Conservation (phyloP, 2,113 vertebrate genomes). For the Genyomyrus donnyi region DNA sequence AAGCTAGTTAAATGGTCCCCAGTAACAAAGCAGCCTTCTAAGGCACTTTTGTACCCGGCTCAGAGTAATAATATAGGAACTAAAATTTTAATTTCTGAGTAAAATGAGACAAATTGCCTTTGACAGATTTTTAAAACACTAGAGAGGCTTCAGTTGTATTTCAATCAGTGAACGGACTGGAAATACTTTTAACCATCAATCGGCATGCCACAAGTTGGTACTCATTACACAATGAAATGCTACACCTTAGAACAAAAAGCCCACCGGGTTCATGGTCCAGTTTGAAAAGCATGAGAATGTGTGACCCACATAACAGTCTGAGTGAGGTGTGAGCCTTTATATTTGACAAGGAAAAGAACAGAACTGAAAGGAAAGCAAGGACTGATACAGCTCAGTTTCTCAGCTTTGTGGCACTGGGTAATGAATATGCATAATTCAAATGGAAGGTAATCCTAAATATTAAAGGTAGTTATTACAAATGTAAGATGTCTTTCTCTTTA, state of each 20-base stretch:
- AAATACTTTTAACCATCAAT: not conserved
- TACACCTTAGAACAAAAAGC: not conserved
- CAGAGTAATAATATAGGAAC: not conserved
- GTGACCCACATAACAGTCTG: not conserved
- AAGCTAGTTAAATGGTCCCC: not conserved
- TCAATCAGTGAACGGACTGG: not conserved
- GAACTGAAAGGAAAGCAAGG: not conserved
- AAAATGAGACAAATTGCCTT: not conserved
- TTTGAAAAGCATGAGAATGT: not conserved
- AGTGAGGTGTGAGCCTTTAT: not conserved
- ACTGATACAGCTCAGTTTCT: not conserved
- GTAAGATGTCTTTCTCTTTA: not conserved
- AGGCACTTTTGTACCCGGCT: not conserved
- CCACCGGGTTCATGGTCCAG: not conserved
- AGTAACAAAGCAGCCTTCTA: slow-evolving; percentile 1
- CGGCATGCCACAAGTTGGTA: not conserved
- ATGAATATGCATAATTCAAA: not conserved
- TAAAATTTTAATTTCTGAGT: not conserved
- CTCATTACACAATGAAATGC: not conserved
- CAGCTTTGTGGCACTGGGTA: not conserved
- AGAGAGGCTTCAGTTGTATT: not conserved
- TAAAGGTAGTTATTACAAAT: not conserved
- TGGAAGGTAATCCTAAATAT: not conserved
- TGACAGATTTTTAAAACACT: not conserved
- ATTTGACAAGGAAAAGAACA: not conserved